These are phyloP conservation scores for Tiliqua scincoides DNA, from an alignment of 2,113 vertebrate genomes.

Conservation along the genomic window DNA sequence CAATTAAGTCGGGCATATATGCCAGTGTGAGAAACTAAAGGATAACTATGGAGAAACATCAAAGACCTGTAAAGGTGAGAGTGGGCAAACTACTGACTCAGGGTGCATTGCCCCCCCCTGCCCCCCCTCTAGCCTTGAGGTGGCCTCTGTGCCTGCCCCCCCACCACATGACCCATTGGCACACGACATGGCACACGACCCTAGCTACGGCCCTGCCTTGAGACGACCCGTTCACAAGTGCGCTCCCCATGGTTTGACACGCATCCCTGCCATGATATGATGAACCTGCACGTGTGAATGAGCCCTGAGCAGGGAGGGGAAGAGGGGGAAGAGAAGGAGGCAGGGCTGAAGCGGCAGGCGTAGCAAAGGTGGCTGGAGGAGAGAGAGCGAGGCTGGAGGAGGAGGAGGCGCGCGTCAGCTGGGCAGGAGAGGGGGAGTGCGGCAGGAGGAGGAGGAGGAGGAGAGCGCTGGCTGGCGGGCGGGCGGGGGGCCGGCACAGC, in stretches of 20 bases:
- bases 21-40: too few species aligned
- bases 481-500: conserved; percentile 40
- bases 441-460: conserved; percentile 39
- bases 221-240: neutral
- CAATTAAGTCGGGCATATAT: too few species aligned
- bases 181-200: too few species aligned
- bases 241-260: neutral
- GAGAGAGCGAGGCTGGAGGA: conserved; percentile 37
- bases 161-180: too few species aligned
- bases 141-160: too few species aligned
- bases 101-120: too few species aligned
- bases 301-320: too few species aligned
- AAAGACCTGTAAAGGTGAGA: too few species aligned
- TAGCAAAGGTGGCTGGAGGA: neutral
- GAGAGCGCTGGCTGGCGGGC: conserved; percentile 49
- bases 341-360: neutral
- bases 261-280: neutral
- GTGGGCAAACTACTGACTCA: too few species aligned
- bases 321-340: neutral
- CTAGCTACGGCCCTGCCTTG: too few species aligned
- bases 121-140: too few species aligned
- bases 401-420: conserved; percentile 36
- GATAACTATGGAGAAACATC: too few species aligned
- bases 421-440: conserved; percentile 27
- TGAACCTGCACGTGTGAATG: neutral